phyloP scores from a whole-genome alignment of 2,888 invertebrate species.

The Entomobrya multifasciata region DNA sequence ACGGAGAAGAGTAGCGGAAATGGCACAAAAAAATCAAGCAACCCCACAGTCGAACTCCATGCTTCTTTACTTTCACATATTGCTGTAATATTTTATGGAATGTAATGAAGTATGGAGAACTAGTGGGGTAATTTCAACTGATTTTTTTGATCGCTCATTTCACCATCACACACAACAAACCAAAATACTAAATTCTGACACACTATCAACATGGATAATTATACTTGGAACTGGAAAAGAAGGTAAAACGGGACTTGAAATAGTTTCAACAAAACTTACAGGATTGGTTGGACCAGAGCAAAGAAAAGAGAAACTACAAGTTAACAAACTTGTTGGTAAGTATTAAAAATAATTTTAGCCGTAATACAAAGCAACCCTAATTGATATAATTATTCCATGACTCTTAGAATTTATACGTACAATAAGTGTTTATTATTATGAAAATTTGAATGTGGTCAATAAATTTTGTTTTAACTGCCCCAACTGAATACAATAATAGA shows the following conservation, averaged over 20 bases:
- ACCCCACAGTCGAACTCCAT: constrained; percentile 87
- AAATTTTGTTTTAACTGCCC: not conserved
- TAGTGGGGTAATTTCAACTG: constrained; percentile 77
- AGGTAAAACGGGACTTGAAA: not conserved
- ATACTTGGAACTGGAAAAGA: not conserved
- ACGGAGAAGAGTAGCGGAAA: constrained; percentile 29
- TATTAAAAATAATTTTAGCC: too few species aligned
- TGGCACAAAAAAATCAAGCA: constrained; percentile 49
- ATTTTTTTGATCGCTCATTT: constrained; percentile 45
- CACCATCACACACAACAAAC: not conserved
- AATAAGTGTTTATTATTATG: not conserved
- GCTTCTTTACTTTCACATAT: constrained; percentile 98
- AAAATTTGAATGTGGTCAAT: not conserved
- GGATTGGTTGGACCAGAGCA: not conserved
- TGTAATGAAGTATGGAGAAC: constrained; percentile 89
- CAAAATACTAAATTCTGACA: too few species aligned
- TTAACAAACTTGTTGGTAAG: constrained; percentile 1
- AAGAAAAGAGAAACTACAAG: too few species aligned
- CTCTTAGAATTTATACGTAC: too few species aligned
- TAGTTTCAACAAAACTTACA: not conserved
- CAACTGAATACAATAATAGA: not conserved
- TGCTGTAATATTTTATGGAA: constrained; percentile 90
- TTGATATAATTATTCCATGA: not conserved
- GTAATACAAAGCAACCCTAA: not conserved
- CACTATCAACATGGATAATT: not conserved